Conservation (phyloP, 2,113 vertebrate genomes). For the Mobula birostris region DNA sequence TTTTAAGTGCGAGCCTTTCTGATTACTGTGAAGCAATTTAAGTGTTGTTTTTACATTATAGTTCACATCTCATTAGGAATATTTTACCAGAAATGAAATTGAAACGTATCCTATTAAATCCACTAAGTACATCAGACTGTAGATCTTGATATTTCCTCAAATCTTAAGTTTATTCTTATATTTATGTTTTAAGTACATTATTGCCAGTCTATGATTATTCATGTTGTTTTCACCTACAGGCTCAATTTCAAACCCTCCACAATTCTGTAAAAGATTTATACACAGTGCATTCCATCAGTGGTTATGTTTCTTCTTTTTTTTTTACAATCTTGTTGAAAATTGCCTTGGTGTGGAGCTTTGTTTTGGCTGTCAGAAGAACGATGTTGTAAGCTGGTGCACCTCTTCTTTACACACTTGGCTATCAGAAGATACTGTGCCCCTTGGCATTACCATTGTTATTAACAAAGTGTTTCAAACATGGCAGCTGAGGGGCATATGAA, state of each 20-base stretch:
- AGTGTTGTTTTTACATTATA: conserved; percentile 8
- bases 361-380: background rate
- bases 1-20: background rate
- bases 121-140: background rate
- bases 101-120: conserved; percentile 13
- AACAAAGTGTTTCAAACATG: background rate
- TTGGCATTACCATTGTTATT: background rate
- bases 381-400: background rate
- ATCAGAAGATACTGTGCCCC: too few relatives aligned
- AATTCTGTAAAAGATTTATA: background rate
- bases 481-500: background rate
- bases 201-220: too few relatives aligned
- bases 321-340: background rate
- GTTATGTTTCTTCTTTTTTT: background rate
- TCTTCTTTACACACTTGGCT: background rate
- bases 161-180: background rate
- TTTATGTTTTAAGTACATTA: background rate
- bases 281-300: background rate
- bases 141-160: background rate
- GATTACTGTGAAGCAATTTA: background rate
- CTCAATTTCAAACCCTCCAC: background rate
- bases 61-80: background rate
- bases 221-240: background rate
- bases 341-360: background rate
- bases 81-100: conserved; percentile 20